Evolutionary conservation across 2,888 invertebrate genomes (phyloP), one percentile per base, ranked within the genome.

Genomic region (Limnephilus marmoratus): DNA sequence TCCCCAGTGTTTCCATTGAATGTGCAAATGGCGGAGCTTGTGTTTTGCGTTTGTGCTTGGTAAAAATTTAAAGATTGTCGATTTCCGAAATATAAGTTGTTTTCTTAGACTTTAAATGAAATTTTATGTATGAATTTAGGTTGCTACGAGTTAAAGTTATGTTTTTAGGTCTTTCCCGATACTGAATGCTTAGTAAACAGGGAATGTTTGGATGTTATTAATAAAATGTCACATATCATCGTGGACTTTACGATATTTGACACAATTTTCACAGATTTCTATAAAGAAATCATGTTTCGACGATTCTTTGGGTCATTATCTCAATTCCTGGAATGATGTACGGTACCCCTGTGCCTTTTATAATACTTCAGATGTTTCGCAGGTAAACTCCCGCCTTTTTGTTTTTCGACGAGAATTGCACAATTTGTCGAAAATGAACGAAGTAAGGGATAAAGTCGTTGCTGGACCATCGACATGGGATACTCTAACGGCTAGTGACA

Each of bases 401-500:
- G 90, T 92, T 90, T 53, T 49, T 83, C 81, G 80, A 88, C 45
- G 49, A 87, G 53, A 53, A 83, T 88, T 80, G 45, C 86, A 82
- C 68, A 68, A 86, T 82, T 34, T 82, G 91, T 88, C 86, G 68
- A 91, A 31, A 94, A 96, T 96, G 96, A 96, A 96, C 95, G 96
- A 96, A 95, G 95, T 96, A 94, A 95, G 96, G 94, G 96, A 96
- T 94, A 96, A 96, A 96, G 96, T 96, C 94, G 95, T 95, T 93
- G 95, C 96, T 94, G 96, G 96, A 91, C 95, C 95, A 92, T 96
- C 96, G 91, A 95, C 95, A 94, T 96, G 96, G 96, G 96, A 96
- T 94, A 95, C 94, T 94, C 94, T 95, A 85, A 94, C 95, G 85
- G 94, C 95, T 41, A 96, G 95, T 94, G 96, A 96, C 94, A 95